Conservation (phyloP, 2,888 invertebrate species). For the Phasia obesa region DNA sequence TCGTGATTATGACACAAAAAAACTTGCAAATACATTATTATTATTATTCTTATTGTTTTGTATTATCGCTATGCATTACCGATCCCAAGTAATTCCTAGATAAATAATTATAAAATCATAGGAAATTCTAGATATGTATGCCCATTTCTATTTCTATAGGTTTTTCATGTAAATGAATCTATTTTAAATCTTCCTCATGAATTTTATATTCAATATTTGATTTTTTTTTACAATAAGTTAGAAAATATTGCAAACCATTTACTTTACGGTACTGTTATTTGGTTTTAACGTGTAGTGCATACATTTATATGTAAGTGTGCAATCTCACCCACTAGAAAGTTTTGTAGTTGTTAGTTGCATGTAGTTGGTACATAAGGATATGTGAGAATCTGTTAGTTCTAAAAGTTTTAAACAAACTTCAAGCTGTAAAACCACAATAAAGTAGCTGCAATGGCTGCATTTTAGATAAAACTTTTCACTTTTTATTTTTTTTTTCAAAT, state of each 20-base stretch:
- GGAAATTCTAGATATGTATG: no score
- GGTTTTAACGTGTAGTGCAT: neutral
- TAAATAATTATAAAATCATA: no score
- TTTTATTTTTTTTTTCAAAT: slow-evolving; percentile 24
- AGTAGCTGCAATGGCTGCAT: slow-evolving; percentile 55
- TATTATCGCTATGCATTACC: no score
- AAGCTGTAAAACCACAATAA: slow-evolving; percentile 58
- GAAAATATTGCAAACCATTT: neutral
- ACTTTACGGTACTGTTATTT: neutral
- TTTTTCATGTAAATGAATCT: neutral
- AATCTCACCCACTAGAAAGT: neutral
- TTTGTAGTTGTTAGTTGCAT: neutral
- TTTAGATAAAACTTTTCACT: slow-evolving; percentile 54
- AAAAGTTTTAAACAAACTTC: slow-evolving; percentile 35
- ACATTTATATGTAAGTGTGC: neutral
- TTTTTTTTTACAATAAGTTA: neutral
- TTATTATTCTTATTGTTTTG: no score
- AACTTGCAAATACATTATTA: no score
- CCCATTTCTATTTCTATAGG: no score
- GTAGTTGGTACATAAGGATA: slow-evolving; percentile 9
- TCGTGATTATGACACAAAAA: no score
- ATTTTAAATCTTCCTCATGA: neutral
- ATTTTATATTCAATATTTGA: slow-evolving; percentile 15
- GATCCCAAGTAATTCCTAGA: no score
- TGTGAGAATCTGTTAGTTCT: slow-evolving; percentile 15